Conservation (phyloP, 2,888 invertebrate genomes). For the Acrobeloides nanus region DNA sequence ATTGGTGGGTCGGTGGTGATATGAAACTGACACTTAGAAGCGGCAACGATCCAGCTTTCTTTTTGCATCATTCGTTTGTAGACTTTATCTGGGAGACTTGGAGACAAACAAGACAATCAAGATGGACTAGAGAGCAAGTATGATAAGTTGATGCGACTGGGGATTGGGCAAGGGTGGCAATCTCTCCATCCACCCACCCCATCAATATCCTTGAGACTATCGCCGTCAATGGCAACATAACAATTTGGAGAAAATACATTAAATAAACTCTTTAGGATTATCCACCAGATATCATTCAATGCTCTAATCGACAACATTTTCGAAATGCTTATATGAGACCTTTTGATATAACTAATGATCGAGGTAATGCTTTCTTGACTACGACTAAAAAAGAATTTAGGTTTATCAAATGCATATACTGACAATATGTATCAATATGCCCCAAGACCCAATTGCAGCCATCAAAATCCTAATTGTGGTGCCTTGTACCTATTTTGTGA, state of each 20-base stretch:
- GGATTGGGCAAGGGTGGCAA: no score
- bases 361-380: constrained; percentile 33
- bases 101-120: constrained; percentile 30
- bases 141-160: no score
- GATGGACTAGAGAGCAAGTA: constrained; percentile 39
- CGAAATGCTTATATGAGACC: constrained; percentile 48
- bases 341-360: constrained; percentile 48
- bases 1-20: constrained; percentile 39
- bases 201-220: no score
- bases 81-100: constrained; percentile 32
- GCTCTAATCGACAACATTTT: constrained; percentile 51
- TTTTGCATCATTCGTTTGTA: constrained; percentile 51
- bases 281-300: constrained; percentile 44
- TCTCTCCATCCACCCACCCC: no score
- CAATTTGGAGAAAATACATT: no score
- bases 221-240: no score
- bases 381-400: constrained; percentile 14
- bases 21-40: constrained; percentile 12
- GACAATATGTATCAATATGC: constrained; percentile 47
- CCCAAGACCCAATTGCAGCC: constrained; percentile 46
- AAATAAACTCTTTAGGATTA: constrained; percentile 29
- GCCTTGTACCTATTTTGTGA: constrained; percentile 31
- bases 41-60: constrained; percentile 8
- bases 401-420: constrained; percentile 52
- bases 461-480: constrained; percentile 35